Evolutionary conservation across 2,113 vertebrate species (phyloP).

Genomic region (Oenanthe oenanthe): DNA sequence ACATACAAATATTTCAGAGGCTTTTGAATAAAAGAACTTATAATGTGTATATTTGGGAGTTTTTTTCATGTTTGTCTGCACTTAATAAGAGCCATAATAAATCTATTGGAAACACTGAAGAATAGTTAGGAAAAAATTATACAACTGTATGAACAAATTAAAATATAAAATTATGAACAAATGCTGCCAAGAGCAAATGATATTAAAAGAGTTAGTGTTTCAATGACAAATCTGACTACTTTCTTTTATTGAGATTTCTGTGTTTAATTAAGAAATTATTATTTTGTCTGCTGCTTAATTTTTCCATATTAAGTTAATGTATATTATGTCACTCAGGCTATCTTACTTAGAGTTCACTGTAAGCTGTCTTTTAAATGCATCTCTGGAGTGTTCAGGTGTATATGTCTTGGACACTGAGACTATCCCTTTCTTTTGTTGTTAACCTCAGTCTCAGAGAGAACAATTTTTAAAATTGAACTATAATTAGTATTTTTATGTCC

Average conservation of each 20-base stretch:
- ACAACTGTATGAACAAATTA: background rate
- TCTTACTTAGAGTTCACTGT: background rate
- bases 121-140: background rate
- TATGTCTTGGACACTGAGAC: background rate
- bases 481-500: background rate
- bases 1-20: background rate
- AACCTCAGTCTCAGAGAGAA: background rate
- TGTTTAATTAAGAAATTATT: background rate
- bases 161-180: background rate
- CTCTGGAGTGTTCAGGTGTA: background rate
- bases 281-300: background rate
- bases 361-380: background rate
- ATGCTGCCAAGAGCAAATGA: background rate
- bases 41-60: fast-evolving
- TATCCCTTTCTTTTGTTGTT: background rate
- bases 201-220: background rate
- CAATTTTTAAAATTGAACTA: background rate
- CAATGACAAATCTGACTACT: background rate
- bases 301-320: background rate
- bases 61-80: background rate
- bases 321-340: background rate
- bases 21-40: background rate
- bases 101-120: background rate
- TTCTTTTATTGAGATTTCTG: background rate
- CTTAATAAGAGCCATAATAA: background rate